Base-by-base conservation (phyloP, 2,888 invertebrate species). In the Parnassius smintheus region DNA sequence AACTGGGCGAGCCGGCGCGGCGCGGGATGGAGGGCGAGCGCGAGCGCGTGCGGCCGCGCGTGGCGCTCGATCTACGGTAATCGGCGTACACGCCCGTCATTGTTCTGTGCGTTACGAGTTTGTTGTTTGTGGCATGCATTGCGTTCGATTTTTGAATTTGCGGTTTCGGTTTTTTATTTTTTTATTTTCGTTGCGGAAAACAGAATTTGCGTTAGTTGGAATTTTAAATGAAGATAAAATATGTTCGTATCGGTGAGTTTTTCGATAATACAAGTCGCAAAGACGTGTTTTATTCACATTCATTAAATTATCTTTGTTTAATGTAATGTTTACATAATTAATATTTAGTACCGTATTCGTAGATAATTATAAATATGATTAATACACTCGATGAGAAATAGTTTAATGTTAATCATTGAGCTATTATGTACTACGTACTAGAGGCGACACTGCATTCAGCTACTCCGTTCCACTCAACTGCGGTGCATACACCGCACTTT, bases 1-100 rank as follows among this genome's bases (percentile, higher is more conserved):
- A 98, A 86, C 97, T 97, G 22, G 98, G 98, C 63, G 98, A 98
- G 52, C 98, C 98, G 73, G 96, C 95, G 66, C 98, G 94, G 63
- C 98, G 93, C 58, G 98, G 97, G 83, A 98, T 98, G 65, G 98
- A 98, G n/a, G 95, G 96, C 65, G 97, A 96, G 66, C 96, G 93
- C 64, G 95, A 95, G 70, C 94, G 92, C 62, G 78, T 72, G 82
- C 81, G 76, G 13, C 49, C 11, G 67, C 75, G 76, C 70, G 80
- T 70, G 66, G 72, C 81, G 75, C 82, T 88, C 81, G 87, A 85
- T 83, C 92, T 91, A 83, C 86, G 91, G 85, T 91, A 91, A 84
- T 90, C 91, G 77, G 82, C 91, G 86, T 91, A 91, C 82, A 91
- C 91, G 82, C 91, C 91, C 81, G 89, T 90, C 88, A 91, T 91